A percentile compares a stretch with the other conserved stretches of the same genome.
These are phyloP conservation scores for Knipowitschia caucasica DNA, from an alignment of 2,797 vertebrate genomes.

Conservation along the genomic window DNA sequence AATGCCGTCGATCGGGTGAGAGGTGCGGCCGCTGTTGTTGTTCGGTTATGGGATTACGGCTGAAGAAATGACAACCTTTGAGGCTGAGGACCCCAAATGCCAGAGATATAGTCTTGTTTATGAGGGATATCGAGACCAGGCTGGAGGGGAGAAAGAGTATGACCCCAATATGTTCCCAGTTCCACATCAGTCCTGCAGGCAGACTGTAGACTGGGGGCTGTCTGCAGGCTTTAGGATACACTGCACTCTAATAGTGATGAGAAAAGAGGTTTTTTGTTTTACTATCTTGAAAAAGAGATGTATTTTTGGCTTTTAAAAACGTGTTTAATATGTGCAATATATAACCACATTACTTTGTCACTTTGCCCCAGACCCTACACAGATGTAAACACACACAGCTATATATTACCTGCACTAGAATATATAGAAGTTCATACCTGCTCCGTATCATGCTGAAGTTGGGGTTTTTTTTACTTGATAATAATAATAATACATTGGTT, in stretches of 20 bases:
- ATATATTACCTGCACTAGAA: too few species aligned
- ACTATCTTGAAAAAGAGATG: too few species aligned
- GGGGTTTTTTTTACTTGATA: too few species aligned
- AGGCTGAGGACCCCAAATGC: slow-evolving; percentile 62
- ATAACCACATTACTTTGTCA: too few species aligned
- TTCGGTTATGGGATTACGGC: slow-evolving; percentile 45
- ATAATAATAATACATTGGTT: too few species aligned
- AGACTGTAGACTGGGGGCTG: slow-evolving; percentile 40
- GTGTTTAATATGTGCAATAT: too few species aligned
- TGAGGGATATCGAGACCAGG: slow-evolving; percentile 68
- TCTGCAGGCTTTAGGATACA: slow-evolving; percentile 24
- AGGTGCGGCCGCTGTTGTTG: slow-evolving; percentile 16
- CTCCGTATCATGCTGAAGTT: too few species aligned
- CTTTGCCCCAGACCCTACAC: too few species aligned
- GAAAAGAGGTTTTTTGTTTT: too few species aligned
- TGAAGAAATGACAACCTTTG: slow-evolving; percentile 44
- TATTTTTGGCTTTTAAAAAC: too few species aligned
- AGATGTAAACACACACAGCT: too few species aligned
- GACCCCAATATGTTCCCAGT: slow-evolving; percentile 75
- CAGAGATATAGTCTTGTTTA: slow-evolving; percentile 73
- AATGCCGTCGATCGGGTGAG: slow-evolving; percentile 36
- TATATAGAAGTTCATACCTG: too few species aligned
- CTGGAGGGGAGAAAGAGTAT: slow-evolving; percentile 57
- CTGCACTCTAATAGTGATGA: background rate
- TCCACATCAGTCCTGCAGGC: slow-evolving; percentile 70